phyloP scores from a whole-genome alignment of 1,140 invertebrate species.

The Sweltsa coloradensis region DNA sequence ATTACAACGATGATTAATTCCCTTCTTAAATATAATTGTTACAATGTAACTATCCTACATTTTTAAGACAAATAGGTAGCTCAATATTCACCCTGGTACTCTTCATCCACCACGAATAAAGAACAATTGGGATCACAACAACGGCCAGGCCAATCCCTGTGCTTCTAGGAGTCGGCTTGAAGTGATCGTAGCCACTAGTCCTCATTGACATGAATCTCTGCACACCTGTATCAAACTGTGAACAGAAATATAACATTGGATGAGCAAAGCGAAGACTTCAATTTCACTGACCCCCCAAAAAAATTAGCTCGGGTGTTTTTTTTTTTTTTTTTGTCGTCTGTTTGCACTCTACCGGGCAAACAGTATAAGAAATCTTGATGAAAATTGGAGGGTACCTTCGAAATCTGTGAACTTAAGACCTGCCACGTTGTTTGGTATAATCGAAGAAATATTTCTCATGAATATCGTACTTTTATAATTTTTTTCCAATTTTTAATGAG shows the following conservation, averaged over 20 bases:
- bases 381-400: background rate
- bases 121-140: constrained; percentile 42
- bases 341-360: background rate
- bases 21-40: background rate
- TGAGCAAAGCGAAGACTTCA: background rate
- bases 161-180: constrained; percentile 48
- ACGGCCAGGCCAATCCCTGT: constrained; percentile 35
- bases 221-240: constrained; percentile 62
- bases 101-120: constrained; percentile 38
- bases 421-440: background rate
- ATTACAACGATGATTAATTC: constrained; percentile 11
- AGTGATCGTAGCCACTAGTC: constrained; percentile 46
- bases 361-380: background rate
- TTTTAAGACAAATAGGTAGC: constrained; percentile 5
- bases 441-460: too few species aligned
- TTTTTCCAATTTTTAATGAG: too few species aligned
- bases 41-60: background rate
- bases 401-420: background rate
- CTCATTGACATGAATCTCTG: constrained; percentile 56
- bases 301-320: too few species aligned
- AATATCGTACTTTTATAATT: too few species aligned
- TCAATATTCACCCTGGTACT: constrained; percentile 28
- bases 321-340: too few species aligned
- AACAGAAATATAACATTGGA: constrained; percentile 24
- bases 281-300: too few species aligned